Percentiles rank a stretch among this genome's conserved stretches.
Conservation (phyloP, 2,797 vertebrate species). For the Argya squamiceps region DNA sequence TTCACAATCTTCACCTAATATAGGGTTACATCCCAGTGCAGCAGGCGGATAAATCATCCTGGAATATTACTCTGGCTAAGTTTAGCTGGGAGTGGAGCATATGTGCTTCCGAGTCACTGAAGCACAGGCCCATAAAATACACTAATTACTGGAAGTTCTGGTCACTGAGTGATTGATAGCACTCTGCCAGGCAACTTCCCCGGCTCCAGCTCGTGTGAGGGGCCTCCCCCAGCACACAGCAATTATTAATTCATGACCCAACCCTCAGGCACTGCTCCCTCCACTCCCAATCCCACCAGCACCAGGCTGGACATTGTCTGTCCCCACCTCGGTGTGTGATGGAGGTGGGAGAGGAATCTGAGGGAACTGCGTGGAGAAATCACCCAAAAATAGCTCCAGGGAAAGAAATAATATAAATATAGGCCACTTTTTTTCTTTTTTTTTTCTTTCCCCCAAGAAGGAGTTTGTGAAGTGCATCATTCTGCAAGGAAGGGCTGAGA, state of each 20-base stretch:
- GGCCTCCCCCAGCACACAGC: constrained; percentile 75
- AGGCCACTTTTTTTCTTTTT: not conserved
- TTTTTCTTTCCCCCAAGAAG: not conserved
- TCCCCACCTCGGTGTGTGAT: not conserved
- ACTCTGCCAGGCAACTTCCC: constrained; percentile 82
- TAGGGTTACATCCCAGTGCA: constrained; percentile 81
- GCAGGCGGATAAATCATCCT: constrained; percentile 84
- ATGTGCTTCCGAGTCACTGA: constrained; percentile 82
- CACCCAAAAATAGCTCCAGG: not conserved
- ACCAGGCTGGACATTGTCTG: constrained; percentile 55
- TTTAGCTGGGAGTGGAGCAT: constrained; percentile 80
- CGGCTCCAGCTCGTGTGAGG: constrained; percentile 73
- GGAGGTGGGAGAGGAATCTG: constrained; percentile 25
- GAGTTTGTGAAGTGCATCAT: not conserved
- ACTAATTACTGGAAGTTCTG: constrained; percentile 88
- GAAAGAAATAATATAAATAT: not conserved
- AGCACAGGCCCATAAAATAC: constrained; percentile 86
- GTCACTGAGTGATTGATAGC: constrained; percentile 87
- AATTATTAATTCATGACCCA: constrained; percentile 84
- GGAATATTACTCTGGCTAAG: constrained; percentile 81
- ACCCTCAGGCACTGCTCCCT: constrained; percentile 76
- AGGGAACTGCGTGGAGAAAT: constrained; percentile 13
- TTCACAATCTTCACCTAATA: constrained; percentile 78
- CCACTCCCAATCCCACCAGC: constrained; percentile 51
- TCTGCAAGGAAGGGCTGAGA: not conserved